Evolutionary conservation across 2,888 invertebrate species (phyloP).

Genomic region (Carpatolechia fugitivella): DNA sequence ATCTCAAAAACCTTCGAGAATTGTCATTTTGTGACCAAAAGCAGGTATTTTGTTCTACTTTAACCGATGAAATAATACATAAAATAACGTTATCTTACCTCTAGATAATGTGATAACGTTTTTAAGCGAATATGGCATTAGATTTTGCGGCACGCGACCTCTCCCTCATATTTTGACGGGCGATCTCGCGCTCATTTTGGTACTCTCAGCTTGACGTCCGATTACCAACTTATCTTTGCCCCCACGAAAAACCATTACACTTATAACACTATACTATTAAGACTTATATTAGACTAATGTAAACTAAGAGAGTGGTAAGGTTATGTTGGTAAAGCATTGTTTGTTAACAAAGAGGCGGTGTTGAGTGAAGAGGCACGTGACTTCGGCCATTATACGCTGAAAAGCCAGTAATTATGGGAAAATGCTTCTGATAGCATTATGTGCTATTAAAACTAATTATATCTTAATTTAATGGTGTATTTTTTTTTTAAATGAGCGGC

Average conservation of each 20-base stretch:
- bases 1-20: too few species aligned
- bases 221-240: conserved; percentile 9
- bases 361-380: conserved; percentile 49
- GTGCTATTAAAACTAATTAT: conserved; percentile 14
- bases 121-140: conserved; percentile 7
- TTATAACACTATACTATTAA: not conserved
- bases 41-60: too few species aligned
- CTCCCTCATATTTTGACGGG: conserved; percentile 52
- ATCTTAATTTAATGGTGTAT: not conserved
- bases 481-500: not conserved
- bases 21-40: too few species aligned
- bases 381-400: conserved; percentile 41
- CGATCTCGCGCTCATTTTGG: conserved; percentile 44
- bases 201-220: conserved; percentile 35
- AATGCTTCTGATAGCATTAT: conserved; percentile 10
- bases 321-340: conserved; percentile 32
- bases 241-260: not conserved
- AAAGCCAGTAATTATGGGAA: conserved; percentile 51
- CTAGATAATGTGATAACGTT: not conserved
- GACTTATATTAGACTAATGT: not conserved
- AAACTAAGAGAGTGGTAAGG: not conserved
- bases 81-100: not conserved
- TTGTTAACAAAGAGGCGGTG: conserved; percentile 45
- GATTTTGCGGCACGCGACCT: conserved; percentile 41
- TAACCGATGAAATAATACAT: too few species aligned